A percentile compares a stretch with the other conserved stretches of the same genome.
Conservation (phyloP, 2,888 invertebrate genomes). For the Rugalucina vietnamica region DNA sequence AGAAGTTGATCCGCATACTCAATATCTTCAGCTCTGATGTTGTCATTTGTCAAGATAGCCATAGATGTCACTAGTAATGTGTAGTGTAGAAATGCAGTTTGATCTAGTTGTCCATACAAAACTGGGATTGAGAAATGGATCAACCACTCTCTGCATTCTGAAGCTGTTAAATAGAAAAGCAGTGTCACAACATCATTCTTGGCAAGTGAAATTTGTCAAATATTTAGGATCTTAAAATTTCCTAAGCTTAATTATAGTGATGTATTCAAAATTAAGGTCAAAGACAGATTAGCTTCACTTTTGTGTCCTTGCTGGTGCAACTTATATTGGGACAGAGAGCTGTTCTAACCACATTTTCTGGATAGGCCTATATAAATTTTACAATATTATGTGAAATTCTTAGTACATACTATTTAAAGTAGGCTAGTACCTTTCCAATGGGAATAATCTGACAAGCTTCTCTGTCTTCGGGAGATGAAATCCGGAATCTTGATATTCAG, state of each 20-base stretch:
- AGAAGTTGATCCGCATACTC: constrained; percentile 8
- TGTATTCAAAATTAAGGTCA: too few species aligned
- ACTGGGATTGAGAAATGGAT: constrained; percentile 34
- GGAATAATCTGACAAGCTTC: background rate
- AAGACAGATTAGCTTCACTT: too few species aligned
- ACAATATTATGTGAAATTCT: too few species aligned
- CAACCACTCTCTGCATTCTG: constrained; percentile 31
- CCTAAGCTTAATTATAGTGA: too few species aligned
- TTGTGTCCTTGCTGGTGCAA: too few species aligned
- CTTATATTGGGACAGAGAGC: too few species aligned
- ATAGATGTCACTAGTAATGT: constrained; percentile 16
- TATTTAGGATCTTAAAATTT: too few species aligned
- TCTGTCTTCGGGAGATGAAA: constrained; percentile 12
- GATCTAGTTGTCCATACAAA: background rate
- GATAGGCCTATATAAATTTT: too few species aligned
- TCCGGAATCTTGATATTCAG: constrained; percentile 21
- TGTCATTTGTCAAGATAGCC: background rate
- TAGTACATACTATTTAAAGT: too few species aligned
- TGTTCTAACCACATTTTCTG: too few species aligned
- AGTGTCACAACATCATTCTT: background rate
- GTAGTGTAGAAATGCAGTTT: background rate
- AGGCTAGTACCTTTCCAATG: constrained; percentile 43
- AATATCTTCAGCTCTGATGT: background rate
- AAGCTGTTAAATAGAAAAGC: constrained; percentile 19
- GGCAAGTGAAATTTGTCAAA: too few species aligned